Percentiles rank a stretch among this genome's conserved stretches.
Conservation (phyloP, 2,888 invertebrate genomes). For the Caenorhabditis parvicauda region DNA sequence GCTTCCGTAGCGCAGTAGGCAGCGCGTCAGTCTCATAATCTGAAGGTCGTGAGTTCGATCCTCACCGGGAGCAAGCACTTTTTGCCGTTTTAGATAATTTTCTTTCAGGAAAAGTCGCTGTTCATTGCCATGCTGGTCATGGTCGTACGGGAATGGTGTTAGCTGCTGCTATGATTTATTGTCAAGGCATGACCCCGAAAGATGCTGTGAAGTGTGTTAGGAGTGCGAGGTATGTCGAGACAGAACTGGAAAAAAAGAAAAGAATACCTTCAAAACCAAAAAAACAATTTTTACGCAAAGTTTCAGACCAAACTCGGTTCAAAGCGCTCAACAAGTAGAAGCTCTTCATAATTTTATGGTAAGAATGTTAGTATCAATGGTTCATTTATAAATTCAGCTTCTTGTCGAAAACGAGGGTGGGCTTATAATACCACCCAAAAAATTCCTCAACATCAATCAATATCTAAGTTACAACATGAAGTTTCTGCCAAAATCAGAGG, state of each 20-base stretch:
- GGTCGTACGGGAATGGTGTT: slow-evolving; percentile 80
- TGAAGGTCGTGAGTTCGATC: slow-evolving; percentile 93
- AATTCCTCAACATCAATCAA: slow-evolving; percentile 13
- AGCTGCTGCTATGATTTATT: slow-evolving; percentile 81
- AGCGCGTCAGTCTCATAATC: slow-evolving; percentile 78
- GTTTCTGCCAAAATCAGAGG: slow-evolving; percentile 25
- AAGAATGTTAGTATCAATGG: not conserved
- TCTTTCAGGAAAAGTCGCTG: slow-evolving; percentile 59
- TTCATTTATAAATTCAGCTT: slow-evolving; percentile 5
- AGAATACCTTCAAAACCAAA: not conserved
- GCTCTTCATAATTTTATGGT: slow-evolving; percentile 24
- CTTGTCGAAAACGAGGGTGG: slow-evolving; percentile 22
- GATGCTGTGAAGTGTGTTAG: slow-evolving; percentile 71
- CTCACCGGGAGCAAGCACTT: slow-evolving; percentile 72
- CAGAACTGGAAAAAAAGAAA: too few relatives aligned
- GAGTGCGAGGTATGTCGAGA: too few relatives aligned
- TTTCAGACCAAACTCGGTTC: slow-evolving; percentile 35
- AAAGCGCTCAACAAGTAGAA: slow-evolving; percentile 33
- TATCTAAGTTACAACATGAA: slow-evolving; percentile 26
- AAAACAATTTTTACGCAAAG: not conserved
- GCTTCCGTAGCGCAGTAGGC: not conserved
- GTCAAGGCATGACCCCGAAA: slow-evolving; percentile 75
- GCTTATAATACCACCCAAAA: slow-evolving; percentile 22
- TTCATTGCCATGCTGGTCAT: slow-evolving; percentile 81
- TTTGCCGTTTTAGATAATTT: too few relatives aligned